Percentiles rank a stretch among this genome's conserved stretches.
phyloP scores from a whole-genome alignment of 2,797 vertebrate species.

The Chiloscyllium punctatum region DNA sequence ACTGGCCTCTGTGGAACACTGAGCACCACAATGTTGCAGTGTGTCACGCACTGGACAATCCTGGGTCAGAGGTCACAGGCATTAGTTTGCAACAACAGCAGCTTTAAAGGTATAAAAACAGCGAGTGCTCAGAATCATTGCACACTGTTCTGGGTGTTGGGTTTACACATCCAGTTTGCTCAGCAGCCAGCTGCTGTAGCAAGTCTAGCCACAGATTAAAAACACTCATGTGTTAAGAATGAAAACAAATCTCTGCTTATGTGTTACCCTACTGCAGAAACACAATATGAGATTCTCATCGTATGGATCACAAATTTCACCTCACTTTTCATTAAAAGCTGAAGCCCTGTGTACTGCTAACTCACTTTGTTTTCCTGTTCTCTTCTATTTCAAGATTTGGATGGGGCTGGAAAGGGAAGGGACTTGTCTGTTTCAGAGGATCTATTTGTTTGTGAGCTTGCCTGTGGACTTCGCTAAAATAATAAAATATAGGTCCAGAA shows the following conservation, averaged over 20 bases:
- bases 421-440: not conserved
- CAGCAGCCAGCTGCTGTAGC: conserved; percentile 21
- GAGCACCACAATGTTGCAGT: conserved; percentile 13
- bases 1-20: conserved; percentile 29
- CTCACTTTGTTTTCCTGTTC: not conserved
- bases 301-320: conserved; percentile 60
- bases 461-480: not conserved
- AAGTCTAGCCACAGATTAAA: conserved; percentile 17
- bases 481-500: not conserved
- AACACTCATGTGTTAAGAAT: conserved; percentile 34
- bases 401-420: too few species aligned
- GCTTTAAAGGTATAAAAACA: conserved; percentile 22
- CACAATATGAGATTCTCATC: conserved; percentile 57
- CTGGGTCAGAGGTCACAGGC: conserved; percentile 26
- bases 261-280: conserved; percentile 35
- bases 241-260: conserved; percentile 30
- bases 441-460: not conserved
- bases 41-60: conserved; percentile 25
- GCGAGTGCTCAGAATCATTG: conserved; percentile 19
- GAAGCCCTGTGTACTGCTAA: not conserved
- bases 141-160: conserved; percentile 2
- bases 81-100: conserved; percentile 35
- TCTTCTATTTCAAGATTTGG: not conserved
- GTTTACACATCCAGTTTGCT: conserved; percentile 23
- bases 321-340: conserved; percentile 31